A percentile compares a stretch with the other conserved stretches of the same genome.
Evolutionary conservation across 2,797 vertebrate genomes (phyloP).

Genomic region (Helicolenus hilgendorfi): DNA sequence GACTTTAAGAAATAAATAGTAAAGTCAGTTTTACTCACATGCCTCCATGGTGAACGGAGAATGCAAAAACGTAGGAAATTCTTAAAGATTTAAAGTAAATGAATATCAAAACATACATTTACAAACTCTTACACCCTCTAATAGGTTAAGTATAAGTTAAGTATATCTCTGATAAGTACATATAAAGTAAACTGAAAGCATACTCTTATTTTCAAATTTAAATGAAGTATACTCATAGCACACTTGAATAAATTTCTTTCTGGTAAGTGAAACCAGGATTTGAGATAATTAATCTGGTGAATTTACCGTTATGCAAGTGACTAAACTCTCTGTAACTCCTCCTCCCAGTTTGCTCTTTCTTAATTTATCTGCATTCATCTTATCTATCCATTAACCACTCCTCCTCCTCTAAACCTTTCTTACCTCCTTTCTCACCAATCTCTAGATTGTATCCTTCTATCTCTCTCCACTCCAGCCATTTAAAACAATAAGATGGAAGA

Average conservation of each 20-base stretch:
- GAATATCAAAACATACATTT: too few relatives aligned
- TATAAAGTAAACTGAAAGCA: background rate
- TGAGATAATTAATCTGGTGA: background rate
- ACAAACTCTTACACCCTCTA: too few relatives aligned
- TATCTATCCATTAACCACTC: slow-evolving; percentile 4
- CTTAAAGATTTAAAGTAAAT: too few relatives aligned
- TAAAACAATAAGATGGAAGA: slow-evolving; percentile 75
- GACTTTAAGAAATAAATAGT: too few relatives aligned
- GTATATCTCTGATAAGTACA: too few relatives aligned
- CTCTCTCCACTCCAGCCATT: slow-evolving; percentile 22
- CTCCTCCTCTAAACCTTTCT: background rate
- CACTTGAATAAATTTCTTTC: too few relatives aligned
- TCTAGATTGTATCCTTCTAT: background rate
- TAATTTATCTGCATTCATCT: background rate
- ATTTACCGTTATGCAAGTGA: background rate
- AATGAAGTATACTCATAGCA: too few relatives aligned
- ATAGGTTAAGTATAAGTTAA: too few relatives aligned
- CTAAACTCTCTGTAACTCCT: background rate
- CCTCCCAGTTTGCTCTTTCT: background rate
- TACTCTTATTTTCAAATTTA: too few relatives aligned
- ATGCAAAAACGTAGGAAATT: too few relatives aligned
- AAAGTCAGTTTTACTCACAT: too few relatives aligned
- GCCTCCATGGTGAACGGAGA: too few relatives aligned
- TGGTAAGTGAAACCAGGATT: background rate
- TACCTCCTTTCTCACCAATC: background rate